Evolutionary conservation across 2,888 invertebrate species (phyloP).

Genomic region (Biston stratarius): DNA sequence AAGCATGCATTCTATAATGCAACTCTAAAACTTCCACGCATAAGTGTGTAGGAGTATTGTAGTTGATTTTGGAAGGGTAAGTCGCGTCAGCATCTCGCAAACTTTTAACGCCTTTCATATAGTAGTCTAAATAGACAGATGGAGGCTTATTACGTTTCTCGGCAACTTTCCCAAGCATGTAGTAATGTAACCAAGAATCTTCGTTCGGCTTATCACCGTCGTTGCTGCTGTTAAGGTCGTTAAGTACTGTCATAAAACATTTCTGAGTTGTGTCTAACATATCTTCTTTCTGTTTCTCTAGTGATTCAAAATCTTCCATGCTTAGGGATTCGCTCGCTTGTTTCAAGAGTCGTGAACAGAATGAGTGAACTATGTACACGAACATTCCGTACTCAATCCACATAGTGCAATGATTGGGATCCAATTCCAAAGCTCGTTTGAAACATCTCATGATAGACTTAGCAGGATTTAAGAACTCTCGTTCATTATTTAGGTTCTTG

Average conservation of each 20-base stretch:
- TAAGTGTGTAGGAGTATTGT: constrained; percentile 92
- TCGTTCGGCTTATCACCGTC: constrained; percentile 89
- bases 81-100: constrained; percentile 92
- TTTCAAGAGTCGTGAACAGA: constrained; percentile 94
- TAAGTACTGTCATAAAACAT: constrained; percentile 91
- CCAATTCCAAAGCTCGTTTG: constrained; percentile 91
- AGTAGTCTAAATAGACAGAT: constrained; percentile 91
- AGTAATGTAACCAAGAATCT: constrained; percentile 96
- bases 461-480: constrained; percentile 89
- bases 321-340: constrained; percentile 91
- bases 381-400: constrained; percentile 97
- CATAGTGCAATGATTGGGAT: constrained; percentile 90
- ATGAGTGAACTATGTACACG: constrained; percentile 95
- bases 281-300: constrained; percentile 92
- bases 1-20: constrained; percentile 94
- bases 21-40: constrained; percentile 96
- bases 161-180: constrained; percentile 97
- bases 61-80: constrained; percentile 95
- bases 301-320: constrained; percentile 90
- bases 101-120: constrained; percentile 91
- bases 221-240: constrained; percentile 83
- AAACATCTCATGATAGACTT: constrained; percentile 93
- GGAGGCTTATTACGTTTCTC: constrained; percentile 94
- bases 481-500: constrained; percentile 85
- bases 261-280: constrained; percentile 92